Evolutionary conservation across 92 coral and sea anemone genomes (phyloP).

Genomic region (Zoanthus gigantus): DNA sequence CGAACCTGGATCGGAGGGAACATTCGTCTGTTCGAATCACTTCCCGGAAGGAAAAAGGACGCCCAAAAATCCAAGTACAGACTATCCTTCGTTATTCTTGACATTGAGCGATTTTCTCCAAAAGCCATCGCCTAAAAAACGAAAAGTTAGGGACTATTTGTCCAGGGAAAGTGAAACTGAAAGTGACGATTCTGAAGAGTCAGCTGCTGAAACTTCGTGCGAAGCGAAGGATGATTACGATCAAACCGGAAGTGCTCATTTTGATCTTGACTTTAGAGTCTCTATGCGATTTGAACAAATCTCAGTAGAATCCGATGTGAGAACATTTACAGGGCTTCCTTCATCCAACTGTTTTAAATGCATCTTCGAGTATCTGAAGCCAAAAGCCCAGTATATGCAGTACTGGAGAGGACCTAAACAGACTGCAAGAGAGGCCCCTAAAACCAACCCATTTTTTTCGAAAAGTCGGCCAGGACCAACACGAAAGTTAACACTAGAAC

Average conservation of each 20-base stretch:
- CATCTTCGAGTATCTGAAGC: slow-evolving; percentile 50
- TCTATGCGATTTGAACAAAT: slow-evolving; percentile 7
- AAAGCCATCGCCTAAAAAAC: slow-evolving; percentile 16
- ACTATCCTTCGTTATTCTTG: slow-evolving; percentile 6
- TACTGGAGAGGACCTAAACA: slow-evolving; percentile 70
- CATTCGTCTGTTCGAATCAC: slow-evolving; percentile 48
- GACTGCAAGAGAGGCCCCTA: slow-evolving; percentile 48
- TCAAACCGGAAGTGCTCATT: slow-evolving; percentile 6
- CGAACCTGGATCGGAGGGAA: slow-evolving; percentile 16
- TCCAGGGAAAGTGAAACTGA: slow-evolving; percentile 19
- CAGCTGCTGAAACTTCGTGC: slow-evolving; percentile 7
- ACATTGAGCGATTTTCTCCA: neutral
- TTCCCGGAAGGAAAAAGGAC: slow-evolving; percentile 31
- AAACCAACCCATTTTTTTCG: neutral
- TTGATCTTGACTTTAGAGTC: slow-evolving; percentile 5
- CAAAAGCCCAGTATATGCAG: slow-evolving; percentile 63
- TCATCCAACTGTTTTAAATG: slow-evolving; percentile 54
- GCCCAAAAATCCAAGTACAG: neutral
- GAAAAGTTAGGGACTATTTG: slow-evolving; percentile 8
- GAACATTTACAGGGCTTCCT: slow-evolving; percentile 61
- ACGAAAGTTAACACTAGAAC: slow-evolving; percentile 50
- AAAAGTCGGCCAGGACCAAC: slow-evolving; percentile 42
- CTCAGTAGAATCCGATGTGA: slow-evolving; percentile 54
- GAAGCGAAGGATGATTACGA: slow-evolving; percentile 6
- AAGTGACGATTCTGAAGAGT: neutral